phyloP scores from a whole-genome alignment of 2,797 vertebrate species.

The Pachyuromys duprasi region DNA sequence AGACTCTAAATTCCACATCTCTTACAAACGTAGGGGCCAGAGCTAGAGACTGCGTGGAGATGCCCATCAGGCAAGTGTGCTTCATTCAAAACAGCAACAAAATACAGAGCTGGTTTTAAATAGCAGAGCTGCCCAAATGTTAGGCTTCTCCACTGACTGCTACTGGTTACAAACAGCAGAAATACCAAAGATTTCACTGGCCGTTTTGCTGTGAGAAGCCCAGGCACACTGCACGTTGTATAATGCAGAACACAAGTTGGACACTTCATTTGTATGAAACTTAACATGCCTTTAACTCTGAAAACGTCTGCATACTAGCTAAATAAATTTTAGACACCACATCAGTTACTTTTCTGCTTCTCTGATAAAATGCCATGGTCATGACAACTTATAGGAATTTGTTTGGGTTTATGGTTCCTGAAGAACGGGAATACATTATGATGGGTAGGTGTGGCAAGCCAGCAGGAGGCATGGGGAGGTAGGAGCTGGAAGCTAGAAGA shows the following conservation, averaged over 20 bases:
- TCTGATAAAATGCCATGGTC: background rate
- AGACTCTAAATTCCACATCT: background rate
- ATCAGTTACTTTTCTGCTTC: background rate
- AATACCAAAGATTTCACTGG: background rate
- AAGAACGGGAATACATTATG: background rate
- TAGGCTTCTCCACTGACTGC: background rate
- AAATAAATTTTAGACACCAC: background rate
- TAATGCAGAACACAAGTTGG: background rate
- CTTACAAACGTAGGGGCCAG: background rate
- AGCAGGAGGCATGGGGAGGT: background rate
- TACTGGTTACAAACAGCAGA: background rate
- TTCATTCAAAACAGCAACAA: background rate
- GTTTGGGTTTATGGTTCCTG: background rate
- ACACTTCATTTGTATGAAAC: background rate
- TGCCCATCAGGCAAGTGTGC: background rate
- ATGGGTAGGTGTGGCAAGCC: background rate
- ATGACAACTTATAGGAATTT: background rate
- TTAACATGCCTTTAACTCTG: background rate
- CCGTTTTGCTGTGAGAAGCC: too few relatives aligned
- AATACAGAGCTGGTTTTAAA: background rate
- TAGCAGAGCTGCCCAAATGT: background rate
- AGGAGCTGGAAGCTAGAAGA: background rate
- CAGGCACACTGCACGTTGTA: background rate
- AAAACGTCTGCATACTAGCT: background rate
- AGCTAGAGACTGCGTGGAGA: background rate